Percentiles rank a stretch among this genome's conserved stretches.
These are phyloP conservation scores for Channallabes apus DNA, from an alignment of 2,797 vertebrate species.

Conservation along the genomic window DNA sequence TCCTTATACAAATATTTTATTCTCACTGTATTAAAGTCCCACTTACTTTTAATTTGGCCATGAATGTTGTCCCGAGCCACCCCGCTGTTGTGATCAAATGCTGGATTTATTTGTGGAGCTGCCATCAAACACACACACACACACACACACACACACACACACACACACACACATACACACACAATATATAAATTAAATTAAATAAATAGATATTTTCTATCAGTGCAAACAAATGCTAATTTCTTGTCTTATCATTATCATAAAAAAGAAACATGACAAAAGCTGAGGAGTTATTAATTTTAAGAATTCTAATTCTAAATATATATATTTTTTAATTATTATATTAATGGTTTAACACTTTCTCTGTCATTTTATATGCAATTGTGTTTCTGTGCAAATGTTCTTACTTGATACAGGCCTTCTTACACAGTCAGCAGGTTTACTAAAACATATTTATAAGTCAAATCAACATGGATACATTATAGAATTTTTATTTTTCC, in stretches of 20 bases:
- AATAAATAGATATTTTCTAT: neutral
- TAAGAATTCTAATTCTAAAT: too few species aligned
- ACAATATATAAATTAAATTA: too few species aligned
- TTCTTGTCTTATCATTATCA: neutral
- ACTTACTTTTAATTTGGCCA: neutral
- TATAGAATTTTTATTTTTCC: neutral
- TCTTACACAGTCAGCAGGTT: neutral
- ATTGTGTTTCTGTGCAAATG: neutral
- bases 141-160: too few species aligned
- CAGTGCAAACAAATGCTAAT: too few species aligned
- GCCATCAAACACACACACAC: too few species aligned
- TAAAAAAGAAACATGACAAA: neutral
- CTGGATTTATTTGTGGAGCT: neutral
- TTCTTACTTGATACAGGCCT: neutral
- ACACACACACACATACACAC: too few species aligned
- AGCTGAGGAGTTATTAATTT: neutral
- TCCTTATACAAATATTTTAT: too few species aligned
- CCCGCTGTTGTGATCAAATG: too few species aligned
- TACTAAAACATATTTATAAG: conserved; percentile 20
- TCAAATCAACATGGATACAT: neutral
- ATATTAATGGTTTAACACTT: neutral
- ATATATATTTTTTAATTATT: too few species aligned
- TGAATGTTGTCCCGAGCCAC: neutral
- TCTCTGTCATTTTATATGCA: neutral
- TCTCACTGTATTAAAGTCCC: neutral